phyloP scores from a whole-genome alignment of 2,797 vertebrate species.

The Pseudomugil gertrudae region DNA sequence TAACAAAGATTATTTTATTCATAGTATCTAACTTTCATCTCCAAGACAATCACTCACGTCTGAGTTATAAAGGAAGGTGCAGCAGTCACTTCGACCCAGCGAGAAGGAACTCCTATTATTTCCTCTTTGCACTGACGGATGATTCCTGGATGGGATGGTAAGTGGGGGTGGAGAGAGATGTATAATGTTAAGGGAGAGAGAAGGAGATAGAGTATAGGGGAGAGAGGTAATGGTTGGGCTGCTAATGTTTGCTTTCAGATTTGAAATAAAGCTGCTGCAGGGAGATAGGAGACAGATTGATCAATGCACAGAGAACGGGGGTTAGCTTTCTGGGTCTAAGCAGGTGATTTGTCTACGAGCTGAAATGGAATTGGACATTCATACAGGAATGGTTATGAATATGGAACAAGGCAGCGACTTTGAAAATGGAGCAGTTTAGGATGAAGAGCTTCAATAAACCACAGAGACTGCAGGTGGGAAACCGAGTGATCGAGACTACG shows the following conservation, averaged over 20 bases:
- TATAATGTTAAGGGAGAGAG: slow-evolving; percentile 23
- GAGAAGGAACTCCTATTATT: slow-evolving; percentile 74
- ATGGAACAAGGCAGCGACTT: slow-evolving; percentile 60
- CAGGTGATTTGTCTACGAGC: slow-evolving; percentile 65
- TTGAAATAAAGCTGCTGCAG: slow-evolving; percentile 70
- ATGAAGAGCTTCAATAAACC: slow-evolving; percentile 61
- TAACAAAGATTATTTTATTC: slow-evolving; percentile 62
- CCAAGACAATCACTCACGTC: slow-evolving; percentile 70
- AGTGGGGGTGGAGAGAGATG: slow-evolving; percentile 31
- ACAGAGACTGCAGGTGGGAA: slow-evolving; percentile 47
- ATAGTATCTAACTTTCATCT: slow-evolving; percentile 59
- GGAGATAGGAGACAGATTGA: slow-evolving; percentile 69
- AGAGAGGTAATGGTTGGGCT: slow-evolving; percentile 51
- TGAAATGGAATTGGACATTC: slow-evolving; percentile 65
- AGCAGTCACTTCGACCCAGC: slow-evolving; percentile 70
- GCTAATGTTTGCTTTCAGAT: slow-evolving; percentile 77
- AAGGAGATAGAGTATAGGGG: slow-evolving; percentile 57
- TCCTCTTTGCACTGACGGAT: slow-evolving; percentile 72
- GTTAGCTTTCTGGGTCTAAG: slow-evolving; percentile 59
- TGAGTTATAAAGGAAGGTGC: slow-evolving; percentile 66
- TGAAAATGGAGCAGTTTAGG: slow-evolving; percentile 63
- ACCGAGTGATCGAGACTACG: slow-evolving; percentile 38
- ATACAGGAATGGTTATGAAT: slow-evolving; percentile 66
- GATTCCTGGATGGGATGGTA: slow-evolving; percentile 61
- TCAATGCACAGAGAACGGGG: slow-evolving; percentile 50